Evolutionary conservation across 2,113 vertebrate species (phyloP), one percentile per base, ranked within the genome.

Genomic region (Tyto alba): DNA sequence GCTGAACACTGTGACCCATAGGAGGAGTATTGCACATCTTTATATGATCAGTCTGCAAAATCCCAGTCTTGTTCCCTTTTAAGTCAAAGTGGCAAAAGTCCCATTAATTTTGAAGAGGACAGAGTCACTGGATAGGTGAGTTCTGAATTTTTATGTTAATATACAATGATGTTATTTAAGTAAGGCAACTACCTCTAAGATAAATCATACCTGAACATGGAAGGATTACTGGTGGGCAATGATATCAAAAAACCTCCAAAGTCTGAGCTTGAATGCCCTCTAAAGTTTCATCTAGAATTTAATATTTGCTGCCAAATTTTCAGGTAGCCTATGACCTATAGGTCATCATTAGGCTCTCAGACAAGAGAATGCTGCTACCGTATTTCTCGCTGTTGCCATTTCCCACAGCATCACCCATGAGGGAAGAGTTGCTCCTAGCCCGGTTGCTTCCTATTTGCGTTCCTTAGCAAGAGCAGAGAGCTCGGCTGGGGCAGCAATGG

Each of bases 381-480:
- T n/a, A 5, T 64, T 90, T 82, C 67, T 77, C 34, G 45, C 30
- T 47, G 29, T 74, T 67, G 27, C 16, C 56, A 36, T 67, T 89
- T 29, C 23, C 34, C 15, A 17, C 43, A 22, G 2, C 41, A 30
- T 36, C 23, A 32, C 23, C n/a, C 52, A 4, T 0, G 8, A 48
- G 41, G 32, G 36, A 72, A 41, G 16, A 34, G 38, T 27, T 1
- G 0, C 26, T 77, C 13, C 48, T 43, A 17, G n/a, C 29, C 10
- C 0, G 0, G 11, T 53, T 57, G 57, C 43, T 26, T 85, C 59
- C 48, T 8, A 1, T 73, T 53, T n/a, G 4, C 20, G 1, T 48
- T 71, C 55, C n/a, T 13, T 10, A 40, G 43, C 18, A 26, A 34
- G 79, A 76, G 57, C 52, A 32, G 34, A 64, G 34, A 27, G 32